Percentiles rank a stretch among this genome's conserved stretches.
Conservation (phyloP, 2,113 vertebrate species). For the Eira barbara region DNA sequence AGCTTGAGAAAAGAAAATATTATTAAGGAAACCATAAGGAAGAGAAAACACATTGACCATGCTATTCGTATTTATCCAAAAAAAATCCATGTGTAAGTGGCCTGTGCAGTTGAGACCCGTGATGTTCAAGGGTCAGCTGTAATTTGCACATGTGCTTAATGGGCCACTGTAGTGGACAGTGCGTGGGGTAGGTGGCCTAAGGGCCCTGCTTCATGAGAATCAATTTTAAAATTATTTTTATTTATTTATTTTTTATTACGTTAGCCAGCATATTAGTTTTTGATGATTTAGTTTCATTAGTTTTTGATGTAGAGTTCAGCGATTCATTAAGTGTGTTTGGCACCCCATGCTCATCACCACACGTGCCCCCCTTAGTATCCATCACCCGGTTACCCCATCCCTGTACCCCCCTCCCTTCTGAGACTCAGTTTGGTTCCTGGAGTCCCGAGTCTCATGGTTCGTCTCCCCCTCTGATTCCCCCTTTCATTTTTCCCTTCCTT, state of each 20-base stretch:
- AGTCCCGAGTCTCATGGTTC: too few species aligned
- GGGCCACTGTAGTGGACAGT: not conserved
- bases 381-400: too few species aligned
- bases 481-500: too few species aligned
- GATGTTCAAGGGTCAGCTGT: not conserved
- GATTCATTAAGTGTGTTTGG: too few species aligned
- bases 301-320: too few species aligned
- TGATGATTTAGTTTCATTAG: too few species aligned
- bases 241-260: not conserved
- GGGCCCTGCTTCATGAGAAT: not conserved
- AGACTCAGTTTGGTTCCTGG: too few species aligned
- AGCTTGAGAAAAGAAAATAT: not conserved
- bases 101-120: not conserved
- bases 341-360: too few species aligned
- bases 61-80: not conserved
- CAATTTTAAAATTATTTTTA: not conserved
- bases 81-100: not conserved
- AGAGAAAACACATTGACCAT: not conserved
- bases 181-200: not conserved
- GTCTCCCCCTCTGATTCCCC: too few species aligned
- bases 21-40: not conserved
- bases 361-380: too few species aligned
- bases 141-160: not conserved
- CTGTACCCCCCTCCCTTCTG: too few species aligned
- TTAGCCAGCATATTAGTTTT: too few species aligned